A percentile compares a stretch with the other conserved stretches of the same genome.
These are phyloP conservation scores for Drosophila erecta DNA, from an alignment of 1,140 invertebrate genomes.

Conservation along the genomic window DNA sequence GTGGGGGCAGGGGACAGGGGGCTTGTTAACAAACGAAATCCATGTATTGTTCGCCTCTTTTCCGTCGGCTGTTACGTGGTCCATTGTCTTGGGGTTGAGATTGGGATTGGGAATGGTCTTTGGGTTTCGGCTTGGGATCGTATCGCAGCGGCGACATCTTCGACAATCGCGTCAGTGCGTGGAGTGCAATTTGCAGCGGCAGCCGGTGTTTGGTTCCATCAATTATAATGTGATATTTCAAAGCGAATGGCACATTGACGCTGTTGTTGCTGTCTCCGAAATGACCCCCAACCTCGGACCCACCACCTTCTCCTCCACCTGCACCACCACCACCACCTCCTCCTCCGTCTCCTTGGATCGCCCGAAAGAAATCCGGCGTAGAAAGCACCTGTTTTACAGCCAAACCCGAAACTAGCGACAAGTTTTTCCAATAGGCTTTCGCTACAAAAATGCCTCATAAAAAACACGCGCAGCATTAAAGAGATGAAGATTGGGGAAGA, in stretches of 20 bases:
- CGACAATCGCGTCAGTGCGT: conserved; percentile 50
- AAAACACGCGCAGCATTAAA: conserved; percentile 45
- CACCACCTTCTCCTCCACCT: too few relatives aligned
- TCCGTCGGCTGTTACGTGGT: conserved; percentile 32
- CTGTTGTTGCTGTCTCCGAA: conserved; percentile 27
- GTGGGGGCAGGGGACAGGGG: too few relatives aligned
- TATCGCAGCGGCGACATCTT: conserved; percentile 21
- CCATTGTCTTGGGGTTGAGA: conserved; percentile 41
- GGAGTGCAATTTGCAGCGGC: conserved; percentile 50
- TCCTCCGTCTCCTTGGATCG: background rate
- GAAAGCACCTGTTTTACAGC: conserved; percentile 75
- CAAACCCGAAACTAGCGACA: conserved; percentile 62
- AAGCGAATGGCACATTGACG: conserved; percentile 46
- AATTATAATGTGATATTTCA: conserved; percentile 81
- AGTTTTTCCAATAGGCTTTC: conserved; percentile 78
- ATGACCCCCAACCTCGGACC: conserved; percentile 32
- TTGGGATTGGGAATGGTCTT: background rate
- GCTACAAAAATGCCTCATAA: conserved; percentile 82
- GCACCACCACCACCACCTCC: conserved; percentile 2
- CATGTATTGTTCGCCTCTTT: conserved; percentile 64
- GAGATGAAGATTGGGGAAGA: conserved; percentile 38
- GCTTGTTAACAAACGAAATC: conserved; percentile 74
- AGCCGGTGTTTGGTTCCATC: conserved; percentile 49
- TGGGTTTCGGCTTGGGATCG: conserved; percentile 1
- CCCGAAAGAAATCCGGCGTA: conserved; percentile 34